Evolutionary conservation across 2,888 invertebrate genomes (phyloP).

Genomic region (Horisme vitalbata): DNA sequence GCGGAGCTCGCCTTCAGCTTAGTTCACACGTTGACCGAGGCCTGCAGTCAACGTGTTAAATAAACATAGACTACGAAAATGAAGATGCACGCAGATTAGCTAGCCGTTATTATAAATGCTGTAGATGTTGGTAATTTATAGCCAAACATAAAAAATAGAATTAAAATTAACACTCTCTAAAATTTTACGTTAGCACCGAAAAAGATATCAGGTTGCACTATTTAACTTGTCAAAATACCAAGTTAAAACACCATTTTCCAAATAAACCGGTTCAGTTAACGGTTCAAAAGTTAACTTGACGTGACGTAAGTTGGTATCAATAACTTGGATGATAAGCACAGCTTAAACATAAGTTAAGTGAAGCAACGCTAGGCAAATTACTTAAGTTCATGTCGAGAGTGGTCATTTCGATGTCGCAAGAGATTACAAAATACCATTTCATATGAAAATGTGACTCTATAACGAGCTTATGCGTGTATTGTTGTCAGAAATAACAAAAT

Average conservation of each 20-base stretch:
- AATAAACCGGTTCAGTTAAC: conserved; percentile 29
- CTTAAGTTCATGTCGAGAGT: conserved; percentile 7
- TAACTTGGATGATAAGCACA: conserved; percentile 32
- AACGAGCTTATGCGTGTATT: conserved; percentile 5
- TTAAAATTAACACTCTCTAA: conserved; percentile 2
- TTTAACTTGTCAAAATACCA: conserved; percentile 3
- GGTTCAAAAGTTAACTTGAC: conserved; percentile 31
- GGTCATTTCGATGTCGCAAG: conserved; percentile 15
- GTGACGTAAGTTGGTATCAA: conserved; percentile 33
- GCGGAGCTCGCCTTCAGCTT: too few relatives aligned
- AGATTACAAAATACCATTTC: conserved; percentile 18
- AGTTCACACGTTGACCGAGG: too few relatives aligned
- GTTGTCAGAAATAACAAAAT: neutral
- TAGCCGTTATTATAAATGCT: too few relatives aligned
- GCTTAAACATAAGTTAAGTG: conserved; percentile 28
- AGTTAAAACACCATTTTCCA: conserved; percentile 12
- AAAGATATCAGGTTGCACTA: conserved; percentile 13
- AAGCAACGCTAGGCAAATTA: conserved; percentile 29
- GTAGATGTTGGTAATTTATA: neutral
- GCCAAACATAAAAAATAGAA: neutral
- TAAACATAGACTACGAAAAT: too few relatives aligned
- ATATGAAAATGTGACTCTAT: conserved; percentile 8
- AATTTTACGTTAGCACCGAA: neutral
- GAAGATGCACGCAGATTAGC: too few relatives aligned
- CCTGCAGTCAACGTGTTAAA: too few relatives aligned